These are phyloP conservation scores for Sarcophaga bullata DNA, from an alignment of 1,140 invertebrate genomes.

Conservation along the genomic window DNA sequence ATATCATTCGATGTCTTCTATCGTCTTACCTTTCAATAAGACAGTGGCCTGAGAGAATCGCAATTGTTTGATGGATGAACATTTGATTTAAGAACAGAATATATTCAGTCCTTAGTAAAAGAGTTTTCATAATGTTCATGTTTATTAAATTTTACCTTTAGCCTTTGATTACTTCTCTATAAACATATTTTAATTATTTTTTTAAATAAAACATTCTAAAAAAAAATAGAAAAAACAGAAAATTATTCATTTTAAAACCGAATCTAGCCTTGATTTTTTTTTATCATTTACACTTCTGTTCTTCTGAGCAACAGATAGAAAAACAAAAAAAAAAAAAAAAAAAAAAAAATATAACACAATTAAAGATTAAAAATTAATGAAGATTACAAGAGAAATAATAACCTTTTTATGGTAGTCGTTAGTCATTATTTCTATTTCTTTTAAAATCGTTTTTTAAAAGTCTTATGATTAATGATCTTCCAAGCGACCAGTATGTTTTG, in stretches of 20 bases:
- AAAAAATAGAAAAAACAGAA: background rate
- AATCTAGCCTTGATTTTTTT: conserved; percentile 4
- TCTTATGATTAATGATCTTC: conserved; percentile 27
- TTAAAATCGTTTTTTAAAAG: background rate
- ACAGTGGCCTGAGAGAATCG: no score
- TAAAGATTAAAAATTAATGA: conserved; percentile 33
- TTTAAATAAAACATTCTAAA: no score
- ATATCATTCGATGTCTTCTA: no score
- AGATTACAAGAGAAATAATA: conserved; percentile 7
- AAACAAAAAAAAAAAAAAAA: background rate
- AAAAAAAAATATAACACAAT: background rate
- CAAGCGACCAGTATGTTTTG: no score
- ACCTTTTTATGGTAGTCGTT: conserved; percentile 16
- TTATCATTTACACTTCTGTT: conserved; percentile 11
- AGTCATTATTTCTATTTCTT: background rate
- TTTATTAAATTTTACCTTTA: no score
- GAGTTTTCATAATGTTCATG: no score
- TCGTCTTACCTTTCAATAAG: no score
- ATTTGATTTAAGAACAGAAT: no score
- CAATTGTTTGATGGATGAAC: no score
- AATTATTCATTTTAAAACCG: conserved; percentile 2
- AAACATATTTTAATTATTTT: no score
- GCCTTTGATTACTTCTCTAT: no score
- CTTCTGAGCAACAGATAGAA: background rate
- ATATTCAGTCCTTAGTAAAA: no score